A percentile compares a stretch with the other conserved stretches of the same genome.
These are phyloP conservation scores for Drosophila insularis DNA, from an alignment of 1,140 invertebrate species.

Conservation along the genomic window DNA sequence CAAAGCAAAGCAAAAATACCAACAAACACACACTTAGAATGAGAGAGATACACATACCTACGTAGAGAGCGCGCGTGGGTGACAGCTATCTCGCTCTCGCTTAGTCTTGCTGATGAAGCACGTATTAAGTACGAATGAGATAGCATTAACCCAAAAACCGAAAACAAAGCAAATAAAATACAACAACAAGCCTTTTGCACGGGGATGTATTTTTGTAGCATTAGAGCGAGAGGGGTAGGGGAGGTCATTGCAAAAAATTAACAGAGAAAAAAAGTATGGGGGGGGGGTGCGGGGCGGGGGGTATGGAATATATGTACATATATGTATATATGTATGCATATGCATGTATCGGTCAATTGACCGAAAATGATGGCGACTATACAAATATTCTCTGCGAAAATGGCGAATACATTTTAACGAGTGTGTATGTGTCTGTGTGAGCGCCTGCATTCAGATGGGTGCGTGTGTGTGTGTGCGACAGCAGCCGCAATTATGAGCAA, in stretches of 20 bases:
- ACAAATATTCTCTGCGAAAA: conserved; percentile 52
- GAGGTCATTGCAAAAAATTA: conserved; percentile 25
- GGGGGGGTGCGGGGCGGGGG: too few species aligned
- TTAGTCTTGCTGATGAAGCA: not conserved
- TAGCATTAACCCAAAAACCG: conserved; percentile 40
- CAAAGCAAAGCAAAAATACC: conserved; percentile 56
- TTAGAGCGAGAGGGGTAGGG: not conserved
- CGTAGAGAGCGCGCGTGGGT: conserved; percentile 56
- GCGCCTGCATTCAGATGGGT: not conserved
- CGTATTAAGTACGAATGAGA: conserved; percentile 38
- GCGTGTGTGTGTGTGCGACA: conserved; percentile 37
- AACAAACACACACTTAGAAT: conserved; percentile 11
- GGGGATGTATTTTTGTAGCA: conserved; percentile 27
- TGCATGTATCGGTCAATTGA: conserved; percentile 65
- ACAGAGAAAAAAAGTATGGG: not conserved
- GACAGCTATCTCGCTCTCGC: conserved; percentile 51
- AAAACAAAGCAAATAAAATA: conserved; percentile 11
- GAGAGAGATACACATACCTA: conserved; percentile 10
- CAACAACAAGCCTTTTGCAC: conserved; percentile 10
- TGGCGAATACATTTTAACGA: conserved; percentile 51
- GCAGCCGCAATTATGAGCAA: conserved; percentile 74
- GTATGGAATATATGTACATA: conserved; percentile 36
- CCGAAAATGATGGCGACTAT: conserved; percentile 74
- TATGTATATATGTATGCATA: conserved; percentile 5
- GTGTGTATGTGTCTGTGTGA: not conserved